phyloP scores from a whole-genome alignment of 2,797 vertebrate species.

The Myotis myotis region DNA sequence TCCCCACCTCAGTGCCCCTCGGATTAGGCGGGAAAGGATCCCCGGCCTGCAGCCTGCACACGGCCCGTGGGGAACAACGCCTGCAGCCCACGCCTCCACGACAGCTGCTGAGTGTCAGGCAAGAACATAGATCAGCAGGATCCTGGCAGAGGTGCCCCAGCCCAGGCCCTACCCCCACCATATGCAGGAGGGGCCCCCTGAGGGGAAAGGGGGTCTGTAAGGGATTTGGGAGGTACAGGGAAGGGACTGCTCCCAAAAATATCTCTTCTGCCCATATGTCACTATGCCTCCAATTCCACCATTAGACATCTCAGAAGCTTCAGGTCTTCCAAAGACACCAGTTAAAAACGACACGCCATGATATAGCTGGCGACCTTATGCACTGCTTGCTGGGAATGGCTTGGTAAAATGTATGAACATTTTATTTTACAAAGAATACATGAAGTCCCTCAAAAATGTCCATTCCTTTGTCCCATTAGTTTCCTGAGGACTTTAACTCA shows the following conservation, averaged over 20 bases:
- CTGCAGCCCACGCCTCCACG: conserved; percentile 74
- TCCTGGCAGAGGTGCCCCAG: conserved; percentile 72
- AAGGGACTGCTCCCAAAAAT: conserved; percentile 68
- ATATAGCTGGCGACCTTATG: neutral
- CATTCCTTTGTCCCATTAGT: neutral
- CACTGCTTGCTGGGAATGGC: neutral
- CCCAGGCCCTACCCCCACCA: conserved; percentile 52
- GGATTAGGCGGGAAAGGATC: conserved; percentile 85
- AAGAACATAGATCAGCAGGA: conserved; percentile 75
- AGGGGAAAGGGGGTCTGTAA: conserved; percentile 67
- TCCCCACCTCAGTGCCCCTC: conserved; percentile 76
- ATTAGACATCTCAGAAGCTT: conserved; percentile 2
- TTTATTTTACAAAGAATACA: neutral
- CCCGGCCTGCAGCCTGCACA: conserved; percentile 77
- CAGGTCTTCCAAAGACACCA: conserved; percentile 30
- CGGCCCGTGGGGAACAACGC: conserved; percentile 79
- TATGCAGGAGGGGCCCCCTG: conserved; percentile 54
- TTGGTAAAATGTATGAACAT: neutral
- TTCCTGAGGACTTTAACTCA: neutral
- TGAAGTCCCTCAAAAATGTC: conserved; percentile 16
- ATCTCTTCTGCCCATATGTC: conserved; percentile 47
- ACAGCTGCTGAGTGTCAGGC: conserved; percentile 78
- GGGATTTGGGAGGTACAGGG: conserved; percentile 72
- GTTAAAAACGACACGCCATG: neutral
- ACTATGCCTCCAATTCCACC: conserved; percentile 56